A percentile compares a stretch with the other conserved stretches of the same genome.
These are phyloP conservation scores for Exaiptasia diaphana DNA, from an alignment of 64 coral and sea anemone species.

Conservation along the genomic window DNA sequence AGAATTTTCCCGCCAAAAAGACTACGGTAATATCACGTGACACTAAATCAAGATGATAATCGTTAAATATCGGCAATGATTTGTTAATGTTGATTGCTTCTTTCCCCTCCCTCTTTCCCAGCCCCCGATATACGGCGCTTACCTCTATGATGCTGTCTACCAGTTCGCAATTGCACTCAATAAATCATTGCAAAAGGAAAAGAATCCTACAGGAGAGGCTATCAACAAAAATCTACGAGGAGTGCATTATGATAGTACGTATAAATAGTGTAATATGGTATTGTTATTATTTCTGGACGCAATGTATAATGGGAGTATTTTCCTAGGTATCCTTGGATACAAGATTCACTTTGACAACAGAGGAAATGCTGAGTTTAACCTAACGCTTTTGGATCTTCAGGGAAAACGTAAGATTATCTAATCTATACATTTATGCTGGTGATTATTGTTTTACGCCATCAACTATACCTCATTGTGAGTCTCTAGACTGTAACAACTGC, in stretches of 20 bases:
- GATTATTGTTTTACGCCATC: too few species aligned
- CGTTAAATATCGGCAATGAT: too few species aligned
- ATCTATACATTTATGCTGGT: neutral
- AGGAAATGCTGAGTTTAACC: conserved; percentile 52
- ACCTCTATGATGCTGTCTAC: conserved; percentile 72
- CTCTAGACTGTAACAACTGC: too few species aligned
- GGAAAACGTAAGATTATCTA: neutral
- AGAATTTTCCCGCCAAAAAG: conserved; percentile 45
- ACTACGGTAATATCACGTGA: conserved; percentile 1
- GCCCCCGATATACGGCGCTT: conserved; percentile 57
- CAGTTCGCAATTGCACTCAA: conserved; percentile 55
- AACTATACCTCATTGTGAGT: too few species aligned
- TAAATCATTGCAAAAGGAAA: conserved; percentile 29
- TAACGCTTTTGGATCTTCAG: conserved; percentile 40
- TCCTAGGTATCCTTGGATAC: conserved; percentile 55
- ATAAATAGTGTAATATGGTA: neutral
- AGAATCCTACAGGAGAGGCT: conserved; percentile 6
- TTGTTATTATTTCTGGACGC: neutral
- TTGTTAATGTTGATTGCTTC: too few species aligned
- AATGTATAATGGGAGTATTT: neutral
- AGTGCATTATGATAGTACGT: conserved; percentile 61
- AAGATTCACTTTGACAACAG: conserved; percentile 49
- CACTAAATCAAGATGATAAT: too few species aligned
- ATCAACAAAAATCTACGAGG: conserved; percentile 38
- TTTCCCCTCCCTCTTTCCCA: neutral